These are phyloP conservation scores for Helicolenus hilgendorfi DNA, from an alignment of 2,797 vertebrate species.

Conservation along the genomic window DNA sequence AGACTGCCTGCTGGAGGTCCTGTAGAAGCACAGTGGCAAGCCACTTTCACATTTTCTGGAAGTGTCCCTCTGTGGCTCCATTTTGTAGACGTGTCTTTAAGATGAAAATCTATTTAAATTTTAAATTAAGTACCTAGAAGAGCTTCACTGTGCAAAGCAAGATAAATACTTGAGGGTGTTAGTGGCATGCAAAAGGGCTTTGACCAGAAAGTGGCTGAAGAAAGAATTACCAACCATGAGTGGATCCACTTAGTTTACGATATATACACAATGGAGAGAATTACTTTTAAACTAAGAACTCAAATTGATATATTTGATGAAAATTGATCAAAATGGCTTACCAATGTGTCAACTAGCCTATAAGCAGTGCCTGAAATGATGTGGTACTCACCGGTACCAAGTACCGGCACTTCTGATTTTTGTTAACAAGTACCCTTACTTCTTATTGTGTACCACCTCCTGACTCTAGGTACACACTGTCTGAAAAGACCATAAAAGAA, in stretches of 20 bases:
- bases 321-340: accelerated
- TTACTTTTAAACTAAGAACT: background rate
- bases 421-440: too few relatives aligned
- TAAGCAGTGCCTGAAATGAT: too few relatives aligned
- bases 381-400: too few relatives aligned
- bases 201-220: background rate
- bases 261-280: background rate
- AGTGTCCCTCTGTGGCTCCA: background rate
- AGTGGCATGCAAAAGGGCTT: background rate
- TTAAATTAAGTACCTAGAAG: background rate
- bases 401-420: too few relatives aligned
- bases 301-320: background rate
- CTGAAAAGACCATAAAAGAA: too few relatives aligned
- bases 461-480: too few relatives aligned
- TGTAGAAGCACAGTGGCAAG: background rate
- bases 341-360: background rate
- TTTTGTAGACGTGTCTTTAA: background rate
- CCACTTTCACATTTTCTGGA: background rate
- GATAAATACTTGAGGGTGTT: background rate
- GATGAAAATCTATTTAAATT: background rate
- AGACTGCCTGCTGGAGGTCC: conserved; percentile 2
- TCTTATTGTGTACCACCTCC: too few relatives aligned
- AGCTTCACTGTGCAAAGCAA: background rate
- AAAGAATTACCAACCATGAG: background rate
- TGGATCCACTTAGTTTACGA: background rate